phyloP scores from a whole-genome alignment of 2,113 vertebrate genomes.

The Myotis yumanensis region DNA sequence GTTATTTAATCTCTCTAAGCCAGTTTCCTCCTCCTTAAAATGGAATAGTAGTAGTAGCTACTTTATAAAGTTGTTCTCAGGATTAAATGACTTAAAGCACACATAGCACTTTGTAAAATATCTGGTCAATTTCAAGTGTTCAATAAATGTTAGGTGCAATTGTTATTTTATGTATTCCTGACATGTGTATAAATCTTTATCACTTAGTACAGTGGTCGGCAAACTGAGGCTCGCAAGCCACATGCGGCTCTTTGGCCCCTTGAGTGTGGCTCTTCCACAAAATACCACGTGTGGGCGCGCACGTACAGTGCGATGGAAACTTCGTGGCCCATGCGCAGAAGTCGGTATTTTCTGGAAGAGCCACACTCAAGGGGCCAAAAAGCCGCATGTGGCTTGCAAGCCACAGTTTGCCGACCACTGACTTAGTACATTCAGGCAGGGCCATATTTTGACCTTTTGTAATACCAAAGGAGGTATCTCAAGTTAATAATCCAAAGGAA shows the following conservation, averaged over 20 bases:
- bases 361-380: no score
- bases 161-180: conserved; percentile 3
- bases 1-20: not conserved
- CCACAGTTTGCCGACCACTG: no score
- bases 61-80: not conserved
- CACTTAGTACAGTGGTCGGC: not conserved
- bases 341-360: no score
- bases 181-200: not conserved
- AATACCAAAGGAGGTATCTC: not conserved
- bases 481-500: not conserved
- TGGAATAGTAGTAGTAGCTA: not conserved
- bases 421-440: not conserved
- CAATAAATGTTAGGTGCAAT: not conserved
- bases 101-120: not conserved
- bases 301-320: no score
- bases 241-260: no score
- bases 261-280: no score
- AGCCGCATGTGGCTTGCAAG: no score
- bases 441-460: conserved; percentile 11
- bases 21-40: conserved; percentile 8
- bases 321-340: no score
- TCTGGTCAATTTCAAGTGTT: not conserved
- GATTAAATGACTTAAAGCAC: conserved; percentile 12
- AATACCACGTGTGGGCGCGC: no score
- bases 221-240: no score